Base-by-base conservation (phyloP, 2,113 vertebrate species). In the Oryzias woworae region DNA sequence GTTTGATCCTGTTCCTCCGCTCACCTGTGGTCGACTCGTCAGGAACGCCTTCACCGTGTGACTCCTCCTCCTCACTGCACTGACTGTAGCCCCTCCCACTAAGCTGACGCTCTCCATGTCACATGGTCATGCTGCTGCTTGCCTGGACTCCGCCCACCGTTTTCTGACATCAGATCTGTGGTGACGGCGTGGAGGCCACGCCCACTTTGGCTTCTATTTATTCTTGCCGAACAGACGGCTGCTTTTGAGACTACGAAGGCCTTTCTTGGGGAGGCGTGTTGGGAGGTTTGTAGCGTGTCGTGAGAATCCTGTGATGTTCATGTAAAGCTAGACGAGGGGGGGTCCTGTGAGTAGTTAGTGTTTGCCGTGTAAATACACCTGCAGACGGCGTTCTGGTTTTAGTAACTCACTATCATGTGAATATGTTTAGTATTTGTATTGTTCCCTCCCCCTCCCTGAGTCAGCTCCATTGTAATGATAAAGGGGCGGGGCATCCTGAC, bases 401-500 rank as follows among this genome's bases (percentile, higher is more conserved):
- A 89, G 87, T 88, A 89, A 84, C 83, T 89, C 80, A 78, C 83
- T 91, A 86, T 88, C 77, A 88, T 87, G 89, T 92, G 89, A 91
- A 91, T 83, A 90, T 79, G 68, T 92, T 87, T 81, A 85, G 90
- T 90, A 87, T 88, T 86, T 85, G 88, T 89, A 78, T 71, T 65
- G 77, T 85, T 72, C 74, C 60, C 66, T 14, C 15, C 28, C 36
- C 28, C 50, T 36, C 42, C 51, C 8, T 10, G 31, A 36, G 12
- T 12, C 10, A 36, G 10, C 36, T 36, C 76, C 70, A 62, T 64
- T 82, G 74, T 85, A 84, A 77, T 74, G 81, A 84, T 62, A 79
- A 68, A 83, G 41, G 78, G 84, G 83, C 74, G 78, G 71, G 8
- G 72, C 77, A 69, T 90, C 69, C 84, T 92, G 84, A 83, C 85